Evolutionary conservation across 2,797 vertebrate genomes (phyloP), one percentile per base, ranked within the genome.

Genomic region (Danio choprae): DNA sequence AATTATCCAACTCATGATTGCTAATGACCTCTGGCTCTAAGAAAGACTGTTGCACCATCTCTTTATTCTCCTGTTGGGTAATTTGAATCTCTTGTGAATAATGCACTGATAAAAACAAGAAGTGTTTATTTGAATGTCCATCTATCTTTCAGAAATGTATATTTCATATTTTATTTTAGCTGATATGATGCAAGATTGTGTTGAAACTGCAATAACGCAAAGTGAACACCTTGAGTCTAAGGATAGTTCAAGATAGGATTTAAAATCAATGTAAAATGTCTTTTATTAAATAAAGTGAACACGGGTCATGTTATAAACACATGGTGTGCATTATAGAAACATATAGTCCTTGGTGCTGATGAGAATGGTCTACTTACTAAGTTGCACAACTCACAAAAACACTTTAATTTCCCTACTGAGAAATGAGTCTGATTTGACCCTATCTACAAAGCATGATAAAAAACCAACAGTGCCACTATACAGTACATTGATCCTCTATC

Each of bases 1-100:
- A 44, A 59, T 73, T 73, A 73, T 59, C 20, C n/a, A 41, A 8
- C 55, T 44, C 16, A 6, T 9, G 55, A 16, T 16, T 3, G 13
- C 15, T 73, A 73, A 73, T 73, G 71, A 59, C 71, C 41, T 73
- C 8, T 73, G 71, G 41, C 41, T 73, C 53, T 13, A 36, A 46
- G 55, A 70, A 40, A 72, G 2, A 73, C 15, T 73, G 46, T 60
- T 73, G 55, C 55, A 44, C n/a, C 71, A 44, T 73, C 18, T 58
- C 12, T 58, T 72, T 58, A 72, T 58, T 72, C 53, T 58, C 70
- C 20, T 15, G 38, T 44, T 51, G 43, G 40, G 53, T 9, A 38
- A 70, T 56, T 56, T 41, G 10, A 58, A 51, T 72, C 70, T 59
- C 20, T 46, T 44, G 71, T 1, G 7, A 58, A 29, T 59, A 59